Conservation (phyloP, 2,888 invertebrate genomes). For the Deroplatys truncata region DNA sequence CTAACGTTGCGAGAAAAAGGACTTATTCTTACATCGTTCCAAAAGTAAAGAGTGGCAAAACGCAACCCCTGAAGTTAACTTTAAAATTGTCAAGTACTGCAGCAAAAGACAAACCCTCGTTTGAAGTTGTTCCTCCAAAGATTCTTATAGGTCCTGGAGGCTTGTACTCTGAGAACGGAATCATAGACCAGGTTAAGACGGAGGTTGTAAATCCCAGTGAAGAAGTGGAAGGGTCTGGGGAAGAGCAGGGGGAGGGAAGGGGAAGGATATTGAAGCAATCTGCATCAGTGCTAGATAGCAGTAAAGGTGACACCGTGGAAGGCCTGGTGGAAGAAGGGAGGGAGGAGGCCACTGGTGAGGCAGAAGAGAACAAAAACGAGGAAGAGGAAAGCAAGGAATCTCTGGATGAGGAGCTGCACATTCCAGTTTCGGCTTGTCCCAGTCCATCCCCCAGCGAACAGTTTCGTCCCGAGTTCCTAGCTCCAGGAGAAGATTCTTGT, state of each 20-base stretch:
- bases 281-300: not conserved
- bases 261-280: constrained; percentile 3
- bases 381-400: not conserved
- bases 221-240: constrained; percentile 17
- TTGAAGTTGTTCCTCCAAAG: constrained; percentile 21
- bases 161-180: constrained; percentile 10
- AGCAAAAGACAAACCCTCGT: not conserved
- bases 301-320: constrained; percentile 20
- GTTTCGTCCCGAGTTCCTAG: constrained; percentile 23
- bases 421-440: not conserved
- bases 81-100: constrained; percentile 11
- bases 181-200: constrained; percentile 20
- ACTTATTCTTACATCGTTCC: constrained; percentile 22
- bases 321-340: constrained; percentile 36
- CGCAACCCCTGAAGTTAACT: constrained; percentile 18
- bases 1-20: constrained; percentile 19
- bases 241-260: constrained; percentile 10
- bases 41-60: not conserved
- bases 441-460: constrained; percentile 27
- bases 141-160: constrained; percentile 25
- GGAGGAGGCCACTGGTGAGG: constrained; percentile 35
- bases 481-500: constrained; percentile 5
- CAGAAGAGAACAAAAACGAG: constrained; percentile 25
- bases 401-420: constrained; percentile 17
- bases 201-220: constrained; percentile 10